Evolutionary conservation across 2,113 vertebrate species (phyloP), one percentile per base, ranked within the genome.

Genomic region (Pedetes capensis): DNA sequence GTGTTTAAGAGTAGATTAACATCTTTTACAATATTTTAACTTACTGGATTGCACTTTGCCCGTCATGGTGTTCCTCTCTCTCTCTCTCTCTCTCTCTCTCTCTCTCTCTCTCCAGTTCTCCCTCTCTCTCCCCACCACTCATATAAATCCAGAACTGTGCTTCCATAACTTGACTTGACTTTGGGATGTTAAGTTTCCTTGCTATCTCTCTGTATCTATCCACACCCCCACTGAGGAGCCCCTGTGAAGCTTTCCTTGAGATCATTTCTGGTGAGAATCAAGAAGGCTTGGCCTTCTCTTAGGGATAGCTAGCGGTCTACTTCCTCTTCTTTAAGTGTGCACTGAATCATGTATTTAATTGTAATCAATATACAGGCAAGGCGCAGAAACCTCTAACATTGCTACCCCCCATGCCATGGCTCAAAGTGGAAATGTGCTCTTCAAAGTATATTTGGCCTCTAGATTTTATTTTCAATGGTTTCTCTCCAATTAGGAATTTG

Each of bases 241-340:
- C 37, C n/a, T 17, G 14, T 5, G 12, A 2, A 75, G 23, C 17
- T 53, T 32, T 34, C 14, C 12, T n/a, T 71, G 42, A 29, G 34
- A 17, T 64, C 39, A 84, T 61, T 82, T 66, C 34, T 13, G 12
- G 5, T 49, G 34, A 44, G 34, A 69, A 14, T 87, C 55, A 42
- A 49, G 8, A 42, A 49, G 8, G 0, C 37, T 53, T 44, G 37
- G 39, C 4, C n/a, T 83, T 83, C 61, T 18, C 2, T 47, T 44
- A 22, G 5, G 8, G 14, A 59, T 3, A 55, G 16, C 2, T 20
- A 39, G 64, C 0, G 11, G 1, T 75, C 8, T 9, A 3, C 55
- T 51, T 34, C 37, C 68, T 63, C 51, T 66, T 61, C 79, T 25
- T 78, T 55, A 37, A 63, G 6, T 37, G 7, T 94, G 57, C 6